A percentile compares a stretch with the other conserved stretches of the same genome.
phyloP scores from a whole-genome alignment of 2,113 vertebrate species.

The Aramus guarauna region DNA sequence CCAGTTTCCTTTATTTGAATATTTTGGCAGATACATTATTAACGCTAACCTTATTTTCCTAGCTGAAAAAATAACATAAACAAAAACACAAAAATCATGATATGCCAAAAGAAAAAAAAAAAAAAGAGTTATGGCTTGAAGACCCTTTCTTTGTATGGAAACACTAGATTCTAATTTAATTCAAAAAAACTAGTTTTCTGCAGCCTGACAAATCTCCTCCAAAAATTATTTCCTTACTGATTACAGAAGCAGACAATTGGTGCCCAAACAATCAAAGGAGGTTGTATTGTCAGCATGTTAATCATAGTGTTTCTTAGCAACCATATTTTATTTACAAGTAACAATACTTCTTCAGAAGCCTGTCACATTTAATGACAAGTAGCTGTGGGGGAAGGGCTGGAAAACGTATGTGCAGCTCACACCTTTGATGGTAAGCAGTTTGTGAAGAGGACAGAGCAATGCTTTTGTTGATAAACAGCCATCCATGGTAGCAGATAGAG shows the following conservation, averaged over 20 bases:
- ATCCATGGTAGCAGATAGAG: not conserved
- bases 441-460: not conserved
- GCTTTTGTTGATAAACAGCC: not conserved
- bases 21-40: slow-evolving; percentile 56
- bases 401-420: not conserved
- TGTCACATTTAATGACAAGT: slow-evolving; percentile 40
- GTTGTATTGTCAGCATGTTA: slow-evolving; percentile 68
- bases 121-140: not conserved
- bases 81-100: slow-evolving; percentile 11
- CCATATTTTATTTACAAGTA: slow-evolving; percentile 69
- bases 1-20: slow-evolving; percentile 17
- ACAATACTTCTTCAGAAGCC: slow-evolving; percentile 59
- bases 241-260: slow-evolving; percentile 69
- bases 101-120: not conserved
- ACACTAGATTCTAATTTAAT: slow-evolving; percentile 62
- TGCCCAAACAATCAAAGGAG: slow-evolving; percentile 69
- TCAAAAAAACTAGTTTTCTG: slow-evolving; percentile 39
- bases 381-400: not conserved
- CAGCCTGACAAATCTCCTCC: slow-evolving; percentile 61
- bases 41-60: slow-evolving; percentile 64
- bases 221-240: slow-evolving; percentile 73
- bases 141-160: not conserved
- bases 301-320: slow-evolving; percentile 75
- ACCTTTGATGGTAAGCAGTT: not conserved
- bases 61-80: slow-evolving; percentile 31